These are phyloP conservation scores for Sylvietta virens DNA, from an alignment of 2,113 vertebrate species.

Conservation along the genomic window DNA sequence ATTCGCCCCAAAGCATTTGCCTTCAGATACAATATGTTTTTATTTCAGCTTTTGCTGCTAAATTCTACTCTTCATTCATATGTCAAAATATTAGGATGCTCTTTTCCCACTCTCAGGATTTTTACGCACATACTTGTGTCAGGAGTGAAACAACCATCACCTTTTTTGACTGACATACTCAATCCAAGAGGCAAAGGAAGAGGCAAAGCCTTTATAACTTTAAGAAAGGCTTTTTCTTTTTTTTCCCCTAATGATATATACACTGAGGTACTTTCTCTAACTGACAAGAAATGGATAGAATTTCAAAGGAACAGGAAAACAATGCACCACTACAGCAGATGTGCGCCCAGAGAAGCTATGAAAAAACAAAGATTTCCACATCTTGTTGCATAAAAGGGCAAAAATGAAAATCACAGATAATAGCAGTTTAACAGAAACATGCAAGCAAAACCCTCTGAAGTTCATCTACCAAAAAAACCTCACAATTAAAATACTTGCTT, in stretches of 20 bases:
- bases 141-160: background rate
- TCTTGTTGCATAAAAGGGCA: background rate
- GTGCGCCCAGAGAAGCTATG: background rate
- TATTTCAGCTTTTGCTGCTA: constrained; percentile 31
- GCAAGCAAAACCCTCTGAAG: background rate
- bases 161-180: background rate
- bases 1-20: background rate
- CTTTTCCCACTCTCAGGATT: background rate
- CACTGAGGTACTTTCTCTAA: background rate
- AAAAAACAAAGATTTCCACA: background rate
- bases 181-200: background rate
- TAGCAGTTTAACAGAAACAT: background rate
- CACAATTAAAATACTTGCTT: background rate
- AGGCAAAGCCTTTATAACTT: background rate
- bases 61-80: constrained; percentile 28
- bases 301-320: background rate
- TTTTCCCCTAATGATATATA: background rate
- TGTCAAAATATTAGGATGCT: constrained; percentile 23
- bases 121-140: background rate
- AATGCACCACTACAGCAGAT: background rate
- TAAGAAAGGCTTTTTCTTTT: background rate
- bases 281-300: background rate
- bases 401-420: background rate
- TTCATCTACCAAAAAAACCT: background rate
- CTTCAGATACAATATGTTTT: constrained; percentile 16